These are phyloP conservation scores for Paedocypris micromegethes DNA, from an alignment of 2,797 vertebrate genomes.

Conservation along the genomic window DNA sequence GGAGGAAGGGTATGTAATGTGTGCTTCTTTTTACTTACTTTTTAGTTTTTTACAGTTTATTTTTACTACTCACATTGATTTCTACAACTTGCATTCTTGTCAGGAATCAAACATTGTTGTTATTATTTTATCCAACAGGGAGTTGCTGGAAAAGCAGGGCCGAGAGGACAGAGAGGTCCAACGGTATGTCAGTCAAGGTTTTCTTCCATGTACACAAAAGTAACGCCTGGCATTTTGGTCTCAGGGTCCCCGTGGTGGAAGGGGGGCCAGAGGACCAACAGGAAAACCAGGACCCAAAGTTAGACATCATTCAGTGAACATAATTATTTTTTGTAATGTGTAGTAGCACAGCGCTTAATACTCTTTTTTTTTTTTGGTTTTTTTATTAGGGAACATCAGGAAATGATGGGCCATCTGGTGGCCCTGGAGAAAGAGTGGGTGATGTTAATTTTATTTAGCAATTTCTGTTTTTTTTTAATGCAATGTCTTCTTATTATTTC, in stretches of 20 bases:
- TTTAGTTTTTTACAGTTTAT: background rate
- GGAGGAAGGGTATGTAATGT: slow-evolving; percentile 80
- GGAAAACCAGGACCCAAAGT: slow-evolving; percentile 97
- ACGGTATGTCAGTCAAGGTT: slow-evolving; percentile 70
- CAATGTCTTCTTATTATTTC: background rate
- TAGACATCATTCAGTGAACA: slow-evolving; percentile 23
- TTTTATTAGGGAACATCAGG: slow-evolving; percentile 83
- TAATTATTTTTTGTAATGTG: background rate
- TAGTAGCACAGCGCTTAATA: background rate
- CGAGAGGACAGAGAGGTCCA: slow-evolving; percentile 92
- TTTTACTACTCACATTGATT: background rate
- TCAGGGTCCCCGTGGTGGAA: slow-evolving; percentile 92
- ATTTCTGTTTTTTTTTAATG: slow-evolving; percentile 28
- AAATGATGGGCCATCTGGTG: slow-evolving; percentile 88
- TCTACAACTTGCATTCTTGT: background rate
- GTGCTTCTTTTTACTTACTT: background rate
- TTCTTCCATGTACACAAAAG: background rate
- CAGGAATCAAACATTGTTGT: background rate
- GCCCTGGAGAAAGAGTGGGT: slow-evolving; percentile 92
- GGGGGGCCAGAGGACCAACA: slow-evolving; percentile 91
- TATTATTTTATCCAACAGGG: slow-evolving; percentile 71
- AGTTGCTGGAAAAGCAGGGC: slow-evolving; percentile 89
- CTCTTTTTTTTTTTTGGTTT: slow-evolving; percentile 24
- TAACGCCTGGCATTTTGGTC: background rate
- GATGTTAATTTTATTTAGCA: slow-evolving; percentile 7